These are phyloP conservation scores for Tetrax tetrax DNA, from an alignment of 2,113 vertebrate species.

Conservation along the genomic window DNA sequence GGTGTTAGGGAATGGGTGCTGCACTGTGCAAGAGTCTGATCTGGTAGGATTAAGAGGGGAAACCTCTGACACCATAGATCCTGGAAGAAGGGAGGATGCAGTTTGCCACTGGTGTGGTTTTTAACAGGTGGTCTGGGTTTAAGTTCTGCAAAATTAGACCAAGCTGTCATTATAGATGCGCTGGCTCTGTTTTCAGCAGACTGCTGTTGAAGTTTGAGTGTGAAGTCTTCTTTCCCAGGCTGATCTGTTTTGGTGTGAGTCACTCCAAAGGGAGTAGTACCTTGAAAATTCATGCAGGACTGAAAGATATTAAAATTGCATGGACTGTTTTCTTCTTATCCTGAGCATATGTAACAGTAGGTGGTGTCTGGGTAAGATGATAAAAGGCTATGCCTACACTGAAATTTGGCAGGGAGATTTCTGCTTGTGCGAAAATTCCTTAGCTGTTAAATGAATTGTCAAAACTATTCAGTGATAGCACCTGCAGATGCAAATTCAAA, in stretches of 20 bases:
- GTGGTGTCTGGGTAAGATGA: background rate
- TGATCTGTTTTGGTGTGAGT: background rate
- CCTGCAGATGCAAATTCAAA: background rate
- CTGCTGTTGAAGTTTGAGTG: background rate
- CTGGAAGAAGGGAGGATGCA: background rate
- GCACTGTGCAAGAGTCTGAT: background rate
- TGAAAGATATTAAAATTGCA: background rate
- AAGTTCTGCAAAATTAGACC: background rate
- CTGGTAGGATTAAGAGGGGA: background rate
- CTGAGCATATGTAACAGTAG: background rate
- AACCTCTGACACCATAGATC: background rate
- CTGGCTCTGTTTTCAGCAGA: background rate
- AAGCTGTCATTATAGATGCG: background rate
- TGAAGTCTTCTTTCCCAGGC: background rate
- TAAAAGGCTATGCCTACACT: background rate
- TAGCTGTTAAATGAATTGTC: background rate
- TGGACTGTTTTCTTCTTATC: background rate
- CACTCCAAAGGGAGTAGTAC: background rate
- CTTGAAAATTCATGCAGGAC: background rate
- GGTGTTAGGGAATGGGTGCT: background rate
- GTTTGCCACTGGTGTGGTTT: background rate
- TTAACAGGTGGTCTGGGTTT: background rate
- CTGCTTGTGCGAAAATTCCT: background rate
- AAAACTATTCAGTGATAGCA: background rate
- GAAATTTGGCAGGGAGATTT: background rate